phyloP scores from a whole-genome alignment of 2,113 vertebrate genomes.

The Vidua chalybeata region DNA sequence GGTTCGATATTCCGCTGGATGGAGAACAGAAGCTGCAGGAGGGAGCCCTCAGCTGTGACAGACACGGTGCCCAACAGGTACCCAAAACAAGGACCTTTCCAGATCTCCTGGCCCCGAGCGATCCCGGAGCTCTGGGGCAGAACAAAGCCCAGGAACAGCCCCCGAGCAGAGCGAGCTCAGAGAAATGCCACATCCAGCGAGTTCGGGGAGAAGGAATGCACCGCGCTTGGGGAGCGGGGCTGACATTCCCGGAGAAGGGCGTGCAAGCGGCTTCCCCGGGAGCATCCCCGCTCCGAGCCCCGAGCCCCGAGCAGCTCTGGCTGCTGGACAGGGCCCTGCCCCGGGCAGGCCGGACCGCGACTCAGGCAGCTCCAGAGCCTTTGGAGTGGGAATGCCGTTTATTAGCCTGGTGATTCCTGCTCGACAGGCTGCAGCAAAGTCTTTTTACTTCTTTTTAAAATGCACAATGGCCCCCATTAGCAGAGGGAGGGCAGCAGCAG shows the following conservation, averaged over 20 bases:
- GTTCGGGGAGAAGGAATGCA: neutral
- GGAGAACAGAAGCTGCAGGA: neutral
- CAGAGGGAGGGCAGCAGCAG: neutral
- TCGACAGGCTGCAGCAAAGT: neutral
- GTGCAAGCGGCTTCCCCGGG: neutral
- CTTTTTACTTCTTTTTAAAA: neutral
- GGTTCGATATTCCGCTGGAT: neutral
- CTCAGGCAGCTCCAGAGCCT: neutral
- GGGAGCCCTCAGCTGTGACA: accelerated
- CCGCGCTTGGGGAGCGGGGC: neutral
- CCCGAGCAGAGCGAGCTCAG: neutral
- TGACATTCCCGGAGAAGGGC: neutral
- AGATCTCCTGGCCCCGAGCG: neutral
- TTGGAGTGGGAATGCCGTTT: neutral
- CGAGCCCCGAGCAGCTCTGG: neutral
- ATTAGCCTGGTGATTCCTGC: neutral
- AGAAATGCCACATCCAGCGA: neutral
- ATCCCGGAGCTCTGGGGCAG: neutral
- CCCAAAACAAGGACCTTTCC: neutral
- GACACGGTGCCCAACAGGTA: accelerated
- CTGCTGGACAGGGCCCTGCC: neutral
- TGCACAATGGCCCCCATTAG: neutral
- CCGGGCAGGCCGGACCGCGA: neutral
- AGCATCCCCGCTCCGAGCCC: neutral
- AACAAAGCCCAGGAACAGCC: neutral